Conservation (phyloP, 2,113 vertebrate genomes). For the Oxygymnocypris stewartii region DNA sequence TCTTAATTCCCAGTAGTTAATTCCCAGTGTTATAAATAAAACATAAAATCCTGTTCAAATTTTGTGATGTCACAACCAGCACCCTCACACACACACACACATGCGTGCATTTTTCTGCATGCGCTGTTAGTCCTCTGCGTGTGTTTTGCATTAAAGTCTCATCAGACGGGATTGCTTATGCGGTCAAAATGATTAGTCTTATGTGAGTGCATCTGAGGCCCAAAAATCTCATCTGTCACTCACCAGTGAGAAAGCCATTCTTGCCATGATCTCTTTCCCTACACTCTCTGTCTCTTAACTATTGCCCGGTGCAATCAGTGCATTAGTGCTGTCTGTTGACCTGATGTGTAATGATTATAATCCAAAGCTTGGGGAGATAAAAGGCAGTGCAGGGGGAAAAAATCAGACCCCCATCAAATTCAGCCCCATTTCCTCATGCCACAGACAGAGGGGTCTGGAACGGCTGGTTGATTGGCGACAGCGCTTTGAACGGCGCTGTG, state of each 20-base stretch:
- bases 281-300: constrained; percentile 13
- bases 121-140: not conserved
- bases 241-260: constrained; percentile 45
- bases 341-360: constrained; percentile 45
- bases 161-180: constrained; percentile 45
- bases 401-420: constrained; percentile 66
- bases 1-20: no score
- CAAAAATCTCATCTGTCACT: constrained; percentile 45
- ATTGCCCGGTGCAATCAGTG: constrained; percentile 44
- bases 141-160: constrained; percentile 50
- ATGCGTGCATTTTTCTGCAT: not conserved
- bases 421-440: constrained; percentile 54
- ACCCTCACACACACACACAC: not conserved
- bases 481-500: constrained; percentile 46
- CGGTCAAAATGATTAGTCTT: constrained; percentile 43
- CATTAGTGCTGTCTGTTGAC: constrained; percentile 35
- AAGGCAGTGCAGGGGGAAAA: constrained; percentile 50
- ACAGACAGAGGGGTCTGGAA: constrained; percentile 44
- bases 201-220: constrained; percentile 36
- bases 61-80: not conserved
- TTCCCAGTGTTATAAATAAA: no score
- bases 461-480: constrained; percentile 62
- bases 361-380: constrained; percentile 58
- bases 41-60: not conserved
- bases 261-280: constrained; percentile 18